Evolutionary conservation across 2,888 invertebrate genomes (phyloP).

Genomic region (Athalia circularis): DNA sequence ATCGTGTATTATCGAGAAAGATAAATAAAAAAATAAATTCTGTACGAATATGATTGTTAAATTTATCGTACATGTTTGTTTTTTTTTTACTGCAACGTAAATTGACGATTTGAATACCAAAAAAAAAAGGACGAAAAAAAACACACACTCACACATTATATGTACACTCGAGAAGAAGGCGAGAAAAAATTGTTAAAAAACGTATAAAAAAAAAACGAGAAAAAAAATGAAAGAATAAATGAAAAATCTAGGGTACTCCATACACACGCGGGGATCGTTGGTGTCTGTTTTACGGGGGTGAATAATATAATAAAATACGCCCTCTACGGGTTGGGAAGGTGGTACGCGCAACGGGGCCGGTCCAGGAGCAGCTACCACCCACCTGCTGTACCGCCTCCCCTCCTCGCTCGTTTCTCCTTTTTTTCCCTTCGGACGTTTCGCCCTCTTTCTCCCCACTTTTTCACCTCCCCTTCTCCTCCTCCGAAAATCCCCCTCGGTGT

Average conservation of each 20-base stretch:
- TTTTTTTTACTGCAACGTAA: too few relatives aligned
- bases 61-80: too few relatives aligned
- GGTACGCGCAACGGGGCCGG: conserved; percentile 33
- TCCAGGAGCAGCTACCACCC: conserved; percentile 44
- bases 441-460: not conserved
- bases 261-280: not conserved
- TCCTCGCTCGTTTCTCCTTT: conserved; percentile 5
- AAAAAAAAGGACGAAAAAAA: too few relatives aligned
- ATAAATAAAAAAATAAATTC: too few relatives aligned
- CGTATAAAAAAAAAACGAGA: not conserved
- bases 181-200: not conserved
- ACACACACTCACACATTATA: too few relatives aligned
- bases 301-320: conserved; percentile 5
- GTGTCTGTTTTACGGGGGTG: not conserved
- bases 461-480: not conserved
- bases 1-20: too few relatives aligned
- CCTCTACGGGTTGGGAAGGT: not conserved
- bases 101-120: too few relatives aligned
- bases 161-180: not conserved
- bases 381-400: conserved; percentile 37
- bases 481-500: not conserved
- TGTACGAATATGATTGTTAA: too few relatives aligned
- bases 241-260: not conserved
- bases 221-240: not conserved
- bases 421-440: not conserved